Conservation (phyloP, 2,113 vertebrate species). For the Sapajus apella region DNA sequence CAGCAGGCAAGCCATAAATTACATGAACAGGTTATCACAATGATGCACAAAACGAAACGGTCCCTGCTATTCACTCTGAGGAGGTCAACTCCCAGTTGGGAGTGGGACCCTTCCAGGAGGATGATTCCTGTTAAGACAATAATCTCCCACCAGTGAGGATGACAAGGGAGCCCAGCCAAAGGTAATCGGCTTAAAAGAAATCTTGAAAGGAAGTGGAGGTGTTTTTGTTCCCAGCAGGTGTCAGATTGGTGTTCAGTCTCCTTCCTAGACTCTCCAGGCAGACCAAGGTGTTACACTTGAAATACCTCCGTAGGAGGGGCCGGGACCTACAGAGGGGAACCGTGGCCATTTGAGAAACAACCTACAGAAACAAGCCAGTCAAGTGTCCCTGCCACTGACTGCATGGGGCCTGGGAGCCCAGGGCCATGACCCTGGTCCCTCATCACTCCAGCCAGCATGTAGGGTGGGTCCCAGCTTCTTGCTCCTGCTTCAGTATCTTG, state of each 20-base stretch:
- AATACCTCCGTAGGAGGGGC: background rate
- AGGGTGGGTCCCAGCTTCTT: background rate
- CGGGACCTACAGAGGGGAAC: background rate
- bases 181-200: background rate
- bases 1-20: background rate
- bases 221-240: background rate
- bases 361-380: background rate
- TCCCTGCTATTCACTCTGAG: background rate
- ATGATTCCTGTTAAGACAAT: background rate
- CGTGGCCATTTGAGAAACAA: background rate
- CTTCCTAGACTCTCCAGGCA: background rate
- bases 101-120: background rate
- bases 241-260: background rate
- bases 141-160: background rate
- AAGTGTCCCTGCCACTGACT: background rate
- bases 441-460: no score
- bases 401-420: background rate
- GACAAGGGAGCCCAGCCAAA: background rate
- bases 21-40: background rate
- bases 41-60: background rate
- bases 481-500: background rate
- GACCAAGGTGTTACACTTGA: background rate
- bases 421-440: background rate
- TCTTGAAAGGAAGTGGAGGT: slow-evolving; percentile 1
- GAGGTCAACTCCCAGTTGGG: background rate